Base-by-base conservation (phyloP, 2,797 vertebrate genomes). In the Pangasius krempfi region DNA sequence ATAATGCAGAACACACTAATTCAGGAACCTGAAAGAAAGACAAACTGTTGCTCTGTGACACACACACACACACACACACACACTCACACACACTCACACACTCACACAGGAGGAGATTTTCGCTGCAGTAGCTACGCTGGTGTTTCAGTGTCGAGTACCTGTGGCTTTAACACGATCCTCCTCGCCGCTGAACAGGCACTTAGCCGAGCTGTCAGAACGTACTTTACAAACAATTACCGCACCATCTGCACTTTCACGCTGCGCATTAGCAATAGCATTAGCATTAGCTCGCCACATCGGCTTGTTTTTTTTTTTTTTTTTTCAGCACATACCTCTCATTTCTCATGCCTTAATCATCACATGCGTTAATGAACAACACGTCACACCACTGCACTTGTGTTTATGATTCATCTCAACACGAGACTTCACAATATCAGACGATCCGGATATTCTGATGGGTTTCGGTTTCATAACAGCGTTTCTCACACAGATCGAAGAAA, bases 151-250 rank as follows among this genome's bases (percentile, higher is more conserved):
- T 6, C 2, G 10, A 50, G 56, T n/a, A 79, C 75, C 86, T 87
- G 44, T 66, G 75, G 86, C 44, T 87, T 66, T 64, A 47, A 79
- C 75, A 52, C 84, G 16, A 5, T 25, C 66, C 27, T 81, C 83
- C 66, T 22, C 16, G 40, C 58, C 33, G 40, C 88, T 82, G 87
- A 83, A 70, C 90, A 58, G 76, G 93, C 91, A 84, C 91, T 94
- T 93, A 92, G 91, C 92, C 90, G 93, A 94, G 94, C 94, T 94
- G 94, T 95, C 93, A 92, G 92, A 93, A 92, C 93, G 94, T 94
- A 91, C 93, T 95, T 95, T 94, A 93, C 91, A 92, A 95, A 94
- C 92, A 95, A 95, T 96, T 95, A 95, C 90, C 93, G 93, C 93
- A 93, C 94, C 94, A 94, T 95, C 95, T 96, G 94, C 92, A 94